These are phyloP conservation scores for Drosophila gaucha DNA, from an alignment of 2,888 invertebrate species.

Conservation along the genomic window DNA sequence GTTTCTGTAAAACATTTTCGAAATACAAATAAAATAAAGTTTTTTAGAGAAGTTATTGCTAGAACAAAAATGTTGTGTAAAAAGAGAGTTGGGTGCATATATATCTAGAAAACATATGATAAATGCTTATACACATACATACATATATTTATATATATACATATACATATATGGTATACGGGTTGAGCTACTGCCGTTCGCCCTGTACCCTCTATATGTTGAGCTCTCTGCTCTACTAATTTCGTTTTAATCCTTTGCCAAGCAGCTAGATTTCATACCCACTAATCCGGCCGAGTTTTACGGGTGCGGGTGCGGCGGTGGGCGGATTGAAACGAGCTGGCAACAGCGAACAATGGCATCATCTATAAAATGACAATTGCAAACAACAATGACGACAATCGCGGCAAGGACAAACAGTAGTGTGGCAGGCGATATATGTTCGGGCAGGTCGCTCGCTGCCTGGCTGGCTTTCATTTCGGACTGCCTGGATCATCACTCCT, in stretches of 20 bases:
- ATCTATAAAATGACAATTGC: conserved; percentile 82
- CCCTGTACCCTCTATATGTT: neutral
- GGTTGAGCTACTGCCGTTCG: conserved; percentile 7
- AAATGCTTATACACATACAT: neutral
- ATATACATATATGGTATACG: neutral
- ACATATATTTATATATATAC: neutral
- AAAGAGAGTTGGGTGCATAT: too few relatives aligned
- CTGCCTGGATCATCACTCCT: conserved; percentile 65
- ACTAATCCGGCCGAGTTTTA: conserved; percentile 80
- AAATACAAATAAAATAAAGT: too few relatives aligned
- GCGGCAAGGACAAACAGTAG: conserved; percentile 81
- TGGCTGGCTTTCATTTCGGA: too few relatives aligned
- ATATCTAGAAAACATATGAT: neutral
- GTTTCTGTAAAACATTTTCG: too few relatives aligned
- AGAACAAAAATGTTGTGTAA: too few relatives aligned
- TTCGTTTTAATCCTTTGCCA: conserved; percentile 70
- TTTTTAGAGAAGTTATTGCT: too few relatives aligned
- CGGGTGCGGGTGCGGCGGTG: conserved; percentile 52
- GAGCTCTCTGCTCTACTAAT: conserved; percentile 42
- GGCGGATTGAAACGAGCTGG: conserved; percentile 36
- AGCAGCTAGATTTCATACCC: conserved; percentile 63
- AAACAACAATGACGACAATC: conserved; percentile 82
- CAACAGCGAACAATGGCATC: conserved; percentile 67
- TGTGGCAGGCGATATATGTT: conserved; percentile 32
- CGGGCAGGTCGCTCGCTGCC: neutral